A percentile compares a stretch with the other conserved stretches of the same genome.
phyloP scores from a whole-genome alignment of 2,113 vertebrate genomes.

The Proterorhinus semilunaris region DNA sequence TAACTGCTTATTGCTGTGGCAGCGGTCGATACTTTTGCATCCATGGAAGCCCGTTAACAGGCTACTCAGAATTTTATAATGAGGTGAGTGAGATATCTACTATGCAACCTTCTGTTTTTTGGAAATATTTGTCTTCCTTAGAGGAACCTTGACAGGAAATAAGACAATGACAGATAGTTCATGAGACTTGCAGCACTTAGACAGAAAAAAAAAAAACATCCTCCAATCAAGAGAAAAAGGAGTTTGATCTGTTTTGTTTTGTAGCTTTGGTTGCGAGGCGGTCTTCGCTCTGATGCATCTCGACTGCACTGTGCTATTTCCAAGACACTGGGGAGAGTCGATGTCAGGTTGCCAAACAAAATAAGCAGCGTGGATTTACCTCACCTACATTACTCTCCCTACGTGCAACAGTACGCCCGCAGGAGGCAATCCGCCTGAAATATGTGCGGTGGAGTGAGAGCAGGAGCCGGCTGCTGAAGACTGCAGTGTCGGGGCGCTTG shows the following conservation, averaged over 20 bases:
- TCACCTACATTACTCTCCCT: conserved; percentile 9
- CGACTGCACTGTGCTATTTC: background rate
- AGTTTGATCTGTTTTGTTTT: conserved; percentile 2
- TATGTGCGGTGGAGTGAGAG: conserved; percentile 20
- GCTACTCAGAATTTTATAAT: too few species aligned
- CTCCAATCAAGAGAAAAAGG: background rate
- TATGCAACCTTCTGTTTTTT: too few species aligned
- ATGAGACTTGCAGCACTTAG: background rate
- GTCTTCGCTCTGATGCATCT: background rate
- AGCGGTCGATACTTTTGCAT: too few species aligned
- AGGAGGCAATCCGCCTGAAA: conserved; percentile 24
- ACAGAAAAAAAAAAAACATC: background rate
- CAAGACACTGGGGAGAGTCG: conserved; percentile 1
- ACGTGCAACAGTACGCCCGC: background rate
- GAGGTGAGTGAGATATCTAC: too few species aligned
- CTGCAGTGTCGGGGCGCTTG: conserved; percentile 25
- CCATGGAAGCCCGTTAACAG: too few species aligned
- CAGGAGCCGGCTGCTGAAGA: conserved; percentile 44
- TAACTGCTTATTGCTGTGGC: too few species aligned
- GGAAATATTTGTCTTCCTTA: too few species aligned
- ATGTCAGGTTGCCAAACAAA: conserved; percentile 12
- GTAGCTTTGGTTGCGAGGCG: background rate
- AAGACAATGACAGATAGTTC: background rate
- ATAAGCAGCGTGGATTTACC: background rate
- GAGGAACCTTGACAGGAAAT: background rate